These are phyloP conservation scores for Lycaena phlaeas DNA, from an alignment of 2,888 invertebrate genomes.

Conservation along the genomic window DNA sequence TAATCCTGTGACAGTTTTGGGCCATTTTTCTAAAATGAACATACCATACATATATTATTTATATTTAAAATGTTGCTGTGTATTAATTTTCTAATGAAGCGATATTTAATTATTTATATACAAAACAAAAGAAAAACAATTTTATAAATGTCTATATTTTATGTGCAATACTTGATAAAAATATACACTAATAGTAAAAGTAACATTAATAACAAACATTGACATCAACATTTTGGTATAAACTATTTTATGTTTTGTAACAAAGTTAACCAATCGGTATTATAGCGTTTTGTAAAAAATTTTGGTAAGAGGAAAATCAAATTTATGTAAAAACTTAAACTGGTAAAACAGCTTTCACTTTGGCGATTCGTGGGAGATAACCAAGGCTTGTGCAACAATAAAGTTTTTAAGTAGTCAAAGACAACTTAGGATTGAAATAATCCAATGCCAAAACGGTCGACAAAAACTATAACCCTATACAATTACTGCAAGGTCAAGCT, in stretches of 20 bases:
- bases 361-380: conserved; percentile 38
- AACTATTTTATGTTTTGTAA: no score
- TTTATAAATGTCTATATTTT: no score
- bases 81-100: no score
- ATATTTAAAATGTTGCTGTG: no score
- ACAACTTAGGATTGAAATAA: conserved; percentile 38
- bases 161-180: no score
- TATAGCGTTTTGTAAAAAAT: conserved; percentile 19
- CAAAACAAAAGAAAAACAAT: no score
- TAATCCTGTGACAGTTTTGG: conserved; percentile 93
- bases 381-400: conserved; percentile 40
- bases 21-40: conserved; percentile 94
- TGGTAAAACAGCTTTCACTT: conserved; percentile 66
- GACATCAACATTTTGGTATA: no score
- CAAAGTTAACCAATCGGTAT: no score
- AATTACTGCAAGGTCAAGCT: conserved; percentile 58
- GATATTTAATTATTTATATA: no score
- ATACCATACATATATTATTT: no score
- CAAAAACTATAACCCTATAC: conserved; percentile 35
- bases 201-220: no score
- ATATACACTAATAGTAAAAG: no score
- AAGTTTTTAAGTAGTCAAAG: conserved; percentile 33
- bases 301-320: conserved; percentile 42
- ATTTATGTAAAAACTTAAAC: conserved; percentile 44
- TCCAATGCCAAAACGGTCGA: conserved; percentile 63